Evolutionary conservation across 23 tunicate genomes (phyloP), one percentile per base, ranked within the genome.

Genomic region (Ascidia mentula): DNA sequence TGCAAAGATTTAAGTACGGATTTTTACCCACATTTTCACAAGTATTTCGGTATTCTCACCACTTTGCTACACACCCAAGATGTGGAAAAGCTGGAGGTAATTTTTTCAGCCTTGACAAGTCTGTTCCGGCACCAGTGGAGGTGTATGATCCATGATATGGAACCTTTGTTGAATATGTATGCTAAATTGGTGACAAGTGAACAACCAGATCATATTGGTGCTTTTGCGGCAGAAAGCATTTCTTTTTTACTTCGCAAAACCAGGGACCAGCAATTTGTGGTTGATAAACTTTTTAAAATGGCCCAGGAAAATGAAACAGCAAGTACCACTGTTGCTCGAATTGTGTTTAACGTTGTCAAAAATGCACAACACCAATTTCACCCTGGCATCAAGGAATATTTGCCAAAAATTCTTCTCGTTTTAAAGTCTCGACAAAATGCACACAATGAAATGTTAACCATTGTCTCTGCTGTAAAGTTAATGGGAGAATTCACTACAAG

Each of bases 211-310:
- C 94, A 93, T 72, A 93, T 93, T 3, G 79, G 60, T 18, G 31
- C 88, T 34, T 93, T 93, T 80, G 98, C 98, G 4, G 93, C 89
- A 2, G 90, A 93, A 80, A 93, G 98, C 82, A 36, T 93, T 73
- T 80, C 93, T 1, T 93, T 83, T 77, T 76, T 93, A 69, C 76
- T 93, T 6, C 75, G 98, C 31, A 93, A 93, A 82, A 74, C 89
- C 0, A 42, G 31, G n/a, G 79, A 83, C 26, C 81, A 39, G 34
- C 36, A 80, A 81, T 31, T 72, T 22, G 84, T 80, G 8, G 40
- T 93, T 34, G 22, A 37, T 60, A 77, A 80, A n/a, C 81, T 93
- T 46, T 88, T 93, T 69, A 30, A 0, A 1, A 69, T 93, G 18
- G 42, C 60, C 20, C 31, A 69, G 31, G 73, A 75, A 8, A 45